Conservation (phyloP, 2,797 vertebrate species). For the Poeciliopsis paucimaculata region DNA sequence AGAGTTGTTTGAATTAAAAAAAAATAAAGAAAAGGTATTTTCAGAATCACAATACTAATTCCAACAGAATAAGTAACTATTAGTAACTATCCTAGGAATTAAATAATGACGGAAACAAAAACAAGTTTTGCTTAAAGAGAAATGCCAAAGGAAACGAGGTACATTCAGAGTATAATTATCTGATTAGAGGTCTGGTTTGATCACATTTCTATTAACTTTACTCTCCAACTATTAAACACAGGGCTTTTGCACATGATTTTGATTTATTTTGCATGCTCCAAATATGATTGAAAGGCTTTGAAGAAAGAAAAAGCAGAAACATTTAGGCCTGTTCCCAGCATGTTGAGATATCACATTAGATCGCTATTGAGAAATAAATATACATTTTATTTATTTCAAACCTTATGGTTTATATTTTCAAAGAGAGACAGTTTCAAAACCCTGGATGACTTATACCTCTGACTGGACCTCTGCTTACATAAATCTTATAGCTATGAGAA, state of each 20-base stretch:
- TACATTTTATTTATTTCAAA: neutral
- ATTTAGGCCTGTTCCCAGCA: neutral
- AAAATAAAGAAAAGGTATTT: neutral
- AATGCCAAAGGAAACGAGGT: neutral
- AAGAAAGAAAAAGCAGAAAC: neutral
- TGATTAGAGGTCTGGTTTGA: neutral
- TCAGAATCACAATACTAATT: neutral
- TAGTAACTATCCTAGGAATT: neutral
- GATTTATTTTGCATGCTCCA: neutral
- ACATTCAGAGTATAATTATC: neutral
- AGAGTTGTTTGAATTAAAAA: neutral
- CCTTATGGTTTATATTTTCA: neutral
- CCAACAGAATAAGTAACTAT: neutral
- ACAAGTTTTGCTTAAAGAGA: neutral
- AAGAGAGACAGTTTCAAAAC: neutral
- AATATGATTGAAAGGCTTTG: neutral
- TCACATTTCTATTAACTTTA: neutral
- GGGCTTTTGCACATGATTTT: neutral
- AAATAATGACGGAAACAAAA: neutral
- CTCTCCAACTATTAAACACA: neutral
- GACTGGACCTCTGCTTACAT: neutral
- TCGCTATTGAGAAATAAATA: neutral
- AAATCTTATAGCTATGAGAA: neutral
- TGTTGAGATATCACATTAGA: neutral
- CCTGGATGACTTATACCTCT: neutral